Evolutionary conservation across 35 echinoderm and acorn worm genomes (phyloP).

Genomic region (Apostichopus japonicus): DNA sequence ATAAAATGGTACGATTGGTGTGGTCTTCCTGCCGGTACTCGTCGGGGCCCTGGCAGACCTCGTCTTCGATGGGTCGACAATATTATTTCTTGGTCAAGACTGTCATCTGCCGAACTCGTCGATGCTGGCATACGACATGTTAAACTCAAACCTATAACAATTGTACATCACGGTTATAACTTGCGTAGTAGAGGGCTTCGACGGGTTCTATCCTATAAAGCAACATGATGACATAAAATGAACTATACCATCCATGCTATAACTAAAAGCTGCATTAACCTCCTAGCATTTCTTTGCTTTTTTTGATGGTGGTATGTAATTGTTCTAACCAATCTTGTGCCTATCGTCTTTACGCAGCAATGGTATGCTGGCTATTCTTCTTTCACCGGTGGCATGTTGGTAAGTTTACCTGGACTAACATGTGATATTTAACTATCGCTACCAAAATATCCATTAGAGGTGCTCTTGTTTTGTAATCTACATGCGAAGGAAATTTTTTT

Average conservation of each 20-base stretch:
- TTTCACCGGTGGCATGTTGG: background rate
- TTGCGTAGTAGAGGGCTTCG: too few relatives aligned
- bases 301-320: too few relatives aligned
- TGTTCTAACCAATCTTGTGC: background rate
- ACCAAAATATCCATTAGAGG: too few relatives aligned
- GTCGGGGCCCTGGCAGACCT: conserved; percentile 10
- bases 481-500: too few relatives aligned
- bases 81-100: conserved; percentile 1
- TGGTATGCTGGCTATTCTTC: background rate
- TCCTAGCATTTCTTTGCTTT: too few relatives aligned
- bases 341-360: background rate
- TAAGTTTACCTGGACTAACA: background rate
- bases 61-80: conserved; percentile 12
- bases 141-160: background rate
- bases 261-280: too few relatives aligned
- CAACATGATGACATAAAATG: too few relatives aligned
- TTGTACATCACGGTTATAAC: too few relatives aligned
- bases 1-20: background rate
- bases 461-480: too few relatives aligned
- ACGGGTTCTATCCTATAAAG: too few relatives aligned
- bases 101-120: background rate
- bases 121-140: conserved; percentile 13
- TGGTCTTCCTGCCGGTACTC: conserved; percentile 12
- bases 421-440: too few relatives aligned
- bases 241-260: too few relatives aligned